Evolutionary conservation across 2,797 vertebrate genomes (phyloP).

Genomic region (Dromococcyx pavoninus): DNA sequence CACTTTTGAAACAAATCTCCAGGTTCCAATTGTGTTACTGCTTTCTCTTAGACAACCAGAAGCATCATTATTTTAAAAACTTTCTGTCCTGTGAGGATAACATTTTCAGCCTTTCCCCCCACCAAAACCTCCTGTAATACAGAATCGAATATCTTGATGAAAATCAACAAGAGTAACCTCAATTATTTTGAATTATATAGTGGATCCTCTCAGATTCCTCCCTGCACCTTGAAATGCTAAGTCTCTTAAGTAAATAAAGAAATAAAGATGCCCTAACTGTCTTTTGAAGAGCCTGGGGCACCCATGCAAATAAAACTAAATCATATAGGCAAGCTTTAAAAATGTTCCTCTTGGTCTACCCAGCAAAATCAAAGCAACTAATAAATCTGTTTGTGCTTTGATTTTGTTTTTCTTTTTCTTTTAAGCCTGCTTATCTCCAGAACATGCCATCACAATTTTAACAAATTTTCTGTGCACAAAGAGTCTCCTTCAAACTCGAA

Average conservation of each 20-base stretch:
- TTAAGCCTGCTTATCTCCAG: neutral
- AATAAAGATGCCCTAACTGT: constrained; percentile 28
- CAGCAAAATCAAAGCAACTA: constrained; percentile 54
- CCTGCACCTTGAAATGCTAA: constrained; percentile 12
- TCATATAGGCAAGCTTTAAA: constrained; percentile 44
- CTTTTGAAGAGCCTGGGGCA: constrained; percentile 24
- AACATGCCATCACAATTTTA: neutral
- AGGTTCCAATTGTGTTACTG: neutral
- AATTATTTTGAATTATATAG: constrained; percentile 23
- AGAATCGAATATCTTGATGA: neutral
- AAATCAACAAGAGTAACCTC: constrained; percentile 12
- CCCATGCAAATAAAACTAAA: constrained; percentile 11
- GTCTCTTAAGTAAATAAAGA: constrained; percentile 50
- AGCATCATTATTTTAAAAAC: neutral
- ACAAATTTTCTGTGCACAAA: constrained; percentile 8
- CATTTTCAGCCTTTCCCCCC: neutral
- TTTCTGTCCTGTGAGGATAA: neutral
- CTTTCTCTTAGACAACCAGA: neutral
- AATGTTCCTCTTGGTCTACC: neutral
- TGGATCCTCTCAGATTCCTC: constrained; percentile 3
- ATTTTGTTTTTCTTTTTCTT: constrained; percentile 15
- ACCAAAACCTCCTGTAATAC: neutral
- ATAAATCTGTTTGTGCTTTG: constrained; percentile 51
- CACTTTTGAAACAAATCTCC: neutral
- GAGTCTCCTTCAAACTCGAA: constrained; percentile 6